Evolutionary conservation across 1,140 invertebrate species (phyloP).

Genomic region (Cecropterus lyciades): DNA sequence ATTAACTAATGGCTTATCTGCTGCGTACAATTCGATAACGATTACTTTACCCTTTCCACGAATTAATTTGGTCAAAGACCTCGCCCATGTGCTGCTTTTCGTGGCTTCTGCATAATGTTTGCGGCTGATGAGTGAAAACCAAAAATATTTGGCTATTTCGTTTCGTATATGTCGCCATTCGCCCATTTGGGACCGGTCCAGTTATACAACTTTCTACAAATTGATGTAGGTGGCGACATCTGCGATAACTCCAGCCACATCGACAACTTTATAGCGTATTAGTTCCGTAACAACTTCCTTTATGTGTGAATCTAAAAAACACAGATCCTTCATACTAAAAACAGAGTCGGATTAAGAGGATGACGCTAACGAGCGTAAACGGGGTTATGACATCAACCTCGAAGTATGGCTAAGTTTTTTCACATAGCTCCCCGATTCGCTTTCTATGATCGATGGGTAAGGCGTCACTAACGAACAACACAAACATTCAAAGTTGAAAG

Average conservation of each 20-base stretch:
- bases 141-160: conserved; percentile 52
- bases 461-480: conserved; percentile 65
- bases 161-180: conserved; percentile 63
- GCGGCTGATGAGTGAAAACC: conserved; percentile 57
- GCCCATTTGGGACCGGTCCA: conserved; percentile 66
- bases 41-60: conserved; percentile 14
- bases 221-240: conserved; percentile 60
- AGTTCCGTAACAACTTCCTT: conserved; percentile 30
- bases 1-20: conserved; percentile 1
- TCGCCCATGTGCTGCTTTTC: conserved; percentile 17
- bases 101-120: conserved; percentile 40
- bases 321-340: conserved; percentile 16
- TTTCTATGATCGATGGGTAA: conserved; percentile 67
- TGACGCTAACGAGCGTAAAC: conserved; percentile 46
- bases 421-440: conserved; percentile 54
- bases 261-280: conserved; percentile 30
- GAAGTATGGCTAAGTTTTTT: conserved; percentile 42
- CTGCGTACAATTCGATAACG: neutral
- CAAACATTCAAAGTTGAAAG: conserved; percentile 76
- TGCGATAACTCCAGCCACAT: conserved; percentile 44
- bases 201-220: conserved; percentile 78
- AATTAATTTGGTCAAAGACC: conserved; percentile 39
- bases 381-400: conserved; percentile 46
- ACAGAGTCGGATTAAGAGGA: conserved; percentile 33
- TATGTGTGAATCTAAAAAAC: conserved; percentile 29